Base-by-base conservation (phyloP, 2,888 invertebrate genomes). In the Netelia inedita region DNA sequence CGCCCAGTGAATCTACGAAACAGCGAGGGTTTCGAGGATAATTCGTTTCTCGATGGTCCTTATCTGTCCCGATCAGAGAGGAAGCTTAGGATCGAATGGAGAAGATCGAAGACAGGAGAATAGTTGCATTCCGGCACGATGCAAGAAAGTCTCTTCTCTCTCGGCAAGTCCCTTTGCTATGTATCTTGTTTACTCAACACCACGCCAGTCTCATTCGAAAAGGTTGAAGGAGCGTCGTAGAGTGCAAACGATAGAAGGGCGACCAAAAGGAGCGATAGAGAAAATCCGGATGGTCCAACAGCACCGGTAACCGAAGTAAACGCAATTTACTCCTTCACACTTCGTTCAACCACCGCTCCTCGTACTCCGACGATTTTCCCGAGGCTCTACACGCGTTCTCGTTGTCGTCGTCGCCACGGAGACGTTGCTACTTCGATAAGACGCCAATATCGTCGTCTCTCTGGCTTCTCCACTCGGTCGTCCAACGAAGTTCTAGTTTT, bases 41-140 rank as follows among this genome's bases (percentile, higher is more conserved):
- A 83, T 83, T 79, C 83, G 83, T 83, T 79, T 79, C 73, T 79
- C 73, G 73, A 78, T 78, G 82, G 82, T 68, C 78, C 82, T 82
- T 68, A 73, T 78, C 82, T 61, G 72, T 23, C 11, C 46, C 41
- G 82, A 82, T 82, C 78, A 72, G 21, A 59, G 19, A 66, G 53
- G 66, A 78, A 72, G 59, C 72, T 61, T 46, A 71, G 61, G 63
- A 69, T 71, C 23, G 76, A 43, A 66, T 16, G 65, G 41, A 23
- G 5, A 57, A 35, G 41, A 16, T 11, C 8, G 16, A 81, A 23
- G 57, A 61, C 21, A 14, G n/a, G 50, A 71, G 81, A 71, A 82
- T 76, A 57, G 72, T 53, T 66, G 65, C 19, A 71, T 76, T 76
- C 71, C 65, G 21, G 41, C 72, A 66, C 9, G 19, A 61, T 35